Percentiles rank a stretch among this genome's conserved stretches.
Evolutionary conservation across 64 coral and sea anemone species (phyloP).

Genomic region (Stylophora pistillata): DNA sequence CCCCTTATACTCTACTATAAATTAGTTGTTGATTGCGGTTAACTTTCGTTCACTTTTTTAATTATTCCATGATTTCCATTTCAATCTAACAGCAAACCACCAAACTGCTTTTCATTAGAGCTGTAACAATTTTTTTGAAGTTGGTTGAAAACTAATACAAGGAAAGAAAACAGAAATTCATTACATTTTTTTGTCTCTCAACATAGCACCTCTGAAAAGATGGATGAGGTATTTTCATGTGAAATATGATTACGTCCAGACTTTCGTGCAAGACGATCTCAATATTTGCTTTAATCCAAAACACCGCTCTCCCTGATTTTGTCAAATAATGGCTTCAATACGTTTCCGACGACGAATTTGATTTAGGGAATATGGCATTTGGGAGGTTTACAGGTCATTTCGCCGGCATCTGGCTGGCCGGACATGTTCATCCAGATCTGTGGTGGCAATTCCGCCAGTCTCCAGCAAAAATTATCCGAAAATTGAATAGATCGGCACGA

Average conservation of each 20-base stretch:
- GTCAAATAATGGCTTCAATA: conserved; percentile 8
- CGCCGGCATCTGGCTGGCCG: background rate
- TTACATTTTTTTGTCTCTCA: background rate
- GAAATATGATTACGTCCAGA: no score
- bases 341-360: background rate
- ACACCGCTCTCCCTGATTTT: background rate
- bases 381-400: background rate
- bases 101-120: background rate
- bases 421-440: background rate
- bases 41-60: background rate
- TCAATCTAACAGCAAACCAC: background rate
- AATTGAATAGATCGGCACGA: conserved; percentile 14
- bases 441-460: background rate
- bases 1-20: background rate
- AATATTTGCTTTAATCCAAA: conserved; percentile 38
- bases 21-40: background rate
- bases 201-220: background rate
- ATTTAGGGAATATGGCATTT: background rate
- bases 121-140: background rate
- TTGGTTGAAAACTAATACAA: background rate
- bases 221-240: background rate
- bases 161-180: background rate
- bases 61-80: background rate
- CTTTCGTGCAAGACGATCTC: background rate
- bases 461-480: conserved; percentile 10